A percentile compares a stretch with the other conserved stretches of the same genome.
phyloP scores from a whole-genome alignment of 2,797 vertebrate species.

The Enoplosus armatus region DNA sequence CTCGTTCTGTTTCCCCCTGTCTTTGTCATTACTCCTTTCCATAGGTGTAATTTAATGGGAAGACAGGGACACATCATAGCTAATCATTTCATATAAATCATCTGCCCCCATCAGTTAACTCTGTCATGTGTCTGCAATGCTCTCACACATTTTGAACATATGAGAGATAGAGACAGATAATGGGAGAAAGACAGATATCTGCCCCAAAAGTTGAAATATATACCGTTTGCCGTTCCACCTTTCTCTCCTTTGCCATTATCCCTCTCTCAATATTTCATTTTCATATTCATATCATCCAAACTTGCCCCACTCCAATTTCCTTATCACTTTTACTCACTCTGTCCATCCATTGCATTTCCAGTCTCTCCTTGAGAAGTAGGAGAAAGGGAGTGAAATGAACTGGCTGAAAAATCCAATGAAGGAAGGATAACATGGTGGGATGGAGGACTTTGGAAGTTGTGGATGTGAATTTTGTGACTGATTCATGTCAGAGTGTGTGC shows the following conservation, averaged over 20 bases:
- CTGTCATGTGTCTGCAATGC: background rate
- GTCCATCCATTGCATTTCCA: background rate
- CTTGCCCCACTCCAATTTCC: background rate
- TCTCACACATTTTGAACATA: background rate
- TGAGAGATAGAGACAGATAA: background rate
- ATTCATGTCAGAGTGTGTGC: constrained; percentile 27
- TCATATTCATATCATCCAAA: constrained; percentile 7
- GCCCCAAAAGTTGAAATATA: background rate
- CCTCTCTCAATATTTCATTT: background rate
- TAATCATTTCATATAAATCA: constrained; percentile 41
- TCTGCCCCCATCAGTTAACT: background rate
- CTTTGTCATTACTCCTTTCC: constrained; percentile 33
- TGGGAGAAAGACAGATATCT: background rate
- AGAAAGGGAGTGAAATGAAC: background rate
- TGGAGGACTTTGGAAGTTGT: constrained; percentile 25
- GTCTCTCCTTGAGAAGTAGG: background rate
- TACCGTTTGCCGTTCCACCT: background rate
- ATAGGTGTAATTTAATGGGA: constrained; percentile 31
- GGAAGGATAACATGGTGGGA: constrained; percentile 16
- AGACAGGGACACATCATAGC: constrained; percentile 7
- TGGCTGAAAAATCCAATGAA: constrained; percentile 19
- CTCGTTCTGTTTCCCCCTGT: background rate
- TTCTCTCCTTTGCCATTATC: constrained; percentile 1
- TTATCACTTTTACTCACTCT: constrained; percentile 12
- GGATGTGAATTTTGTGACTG: constrained; percentile 40